phyloP scores from a whole-genome alignment of 2,797 vertebrate species.

The Passerculus sandwichensis region DNA sequence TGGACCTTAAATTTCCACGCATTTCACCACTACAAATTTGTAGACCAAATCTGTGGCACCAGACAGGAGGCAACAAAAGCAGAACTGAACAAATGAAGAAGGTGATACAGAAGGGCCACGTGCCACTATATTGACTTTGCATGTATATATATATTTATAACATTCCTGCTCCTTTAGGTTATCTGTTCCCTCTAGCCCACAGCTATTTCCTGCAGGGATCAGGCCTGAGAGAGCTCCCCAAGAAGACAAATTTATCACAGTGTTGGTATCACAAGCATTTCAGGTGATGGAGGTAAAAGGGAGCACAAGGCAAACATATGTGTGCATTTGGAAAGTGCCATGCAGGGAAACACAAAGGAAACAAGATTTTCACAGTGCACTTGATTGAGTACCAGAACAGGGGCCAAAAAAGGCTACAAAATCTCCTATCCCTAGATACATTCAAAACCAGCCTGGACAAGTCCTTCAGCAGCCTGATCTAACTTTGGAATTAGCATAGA shows the following conservation, averaged over 20 bases:
- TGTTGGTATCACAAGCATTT: neutral
- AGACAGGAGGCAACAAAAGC: neutral
- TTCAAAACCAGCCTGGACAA: neutral
- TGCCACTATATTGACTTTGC: neutral
- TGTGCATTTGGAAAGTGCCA: neutral
- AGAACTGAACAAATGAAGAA: neutral
- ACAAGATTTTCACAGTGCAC: neutral
- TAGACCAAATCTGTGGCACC: neutral
- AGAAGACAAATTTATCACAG: neutral
- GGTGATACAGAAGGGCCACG: fast-evolving
- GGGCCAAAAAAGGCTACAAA: neutral
- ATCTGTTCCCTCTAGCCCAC: neutral
- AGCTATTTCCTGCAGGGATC: neutral
- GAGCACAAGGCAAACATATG: neutral
- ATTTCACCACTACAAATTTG: neutral
- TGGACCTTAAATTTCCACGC: neutral
- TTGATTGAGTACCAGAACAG: neutral
- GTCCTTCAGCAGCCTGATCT: neutral
- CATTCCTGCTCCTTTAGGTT: neutral
- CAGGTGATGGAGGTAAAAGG: neutral
- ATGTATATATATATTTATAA: neutral
- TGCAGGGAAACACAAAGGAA: neutral
- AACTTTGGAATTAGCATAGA: neutral
- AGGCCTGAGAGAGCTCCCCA: neutral
- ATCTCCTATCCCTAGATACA: neutral